Evolutionary conservation across 1,140 invertebrate species (phyloP).

Genomic region (Drosophila chauvacae): DNA sequence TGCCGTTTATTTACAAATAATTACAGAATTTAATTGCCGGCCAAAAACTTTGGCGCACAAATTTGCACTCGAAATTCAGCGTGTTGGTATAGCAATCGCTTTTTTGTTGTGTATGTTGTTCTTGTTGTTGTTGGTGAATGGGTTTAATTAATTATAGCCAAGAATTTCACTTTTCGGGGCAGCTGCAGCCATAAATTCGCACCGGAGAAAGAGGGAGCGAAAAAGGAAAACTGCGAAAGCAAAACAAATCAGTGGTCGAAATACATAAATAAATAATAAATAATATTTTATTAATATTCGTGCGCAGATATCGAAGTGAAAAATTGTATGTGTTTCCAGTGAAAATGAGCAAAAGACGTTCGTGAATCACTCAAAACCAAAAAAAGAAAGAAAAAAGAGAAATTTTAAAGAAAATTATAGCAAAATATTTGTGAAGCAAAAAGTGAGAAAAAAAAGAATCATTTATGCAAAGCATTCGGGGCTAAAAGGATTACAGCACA

Average conservation of each 20-base stretch:
- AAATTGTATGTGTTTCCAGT: slow-evolving; percentile 40
- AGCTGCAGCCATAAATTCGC: slow-evolving; percentile 71
- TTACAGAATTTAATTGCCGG: slow-evolving; percentile 47
- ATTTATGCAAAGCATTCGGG: slow-evolving; percentile 50
- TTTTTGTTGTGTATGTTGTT: slow-evolving; percentile 5
- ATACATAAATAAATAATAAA: slow-evolving; percentile 48
- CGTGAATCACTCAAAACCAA: slow-evolving; percentile 25
- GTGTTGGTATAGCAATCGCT: slow-evolving; percentile 2
- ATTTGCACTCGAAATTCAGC: slow-evolving; percentile 41
- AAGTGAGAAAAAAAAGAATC: slow-evolving; percentile 38
- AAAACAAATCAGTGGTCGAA: slow-evolving; percentile 30
- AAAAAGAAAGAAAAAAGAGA: slow-evolving; percentile 15
- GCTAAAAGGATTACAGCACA: slow-evolving; percentile 66
- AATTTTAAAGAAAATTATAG: slow-evolving; percentile 41
- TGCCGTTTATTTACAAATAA: slow-evolving; percentile 53
- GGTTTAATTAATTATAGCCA: slow-evolving; percentile 47
- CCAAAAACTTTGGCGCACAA: slow-evolving; percentile 41
- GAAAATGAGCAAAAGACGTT: slow-evolving; percentile 40
- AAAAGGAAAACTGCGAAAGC: neutral
- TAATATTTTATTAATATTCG: slow-evolving; percentile 47
- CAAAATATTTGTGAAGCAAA: slow-evolving; percentile 39
- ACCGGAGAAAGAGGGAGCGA: slow-evolving; percentile 24
- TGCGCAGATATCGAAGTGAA: slow-evolving; percentile 32
- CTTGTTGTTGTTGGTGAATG: slow-evolving; percentile 37
- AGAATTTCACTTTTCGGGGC: slow-evolving; percentile 63